Evolutionary conservation across 1,140 invertebrate genomes (phyloP).

Genomic region (Rhagoletis zephyria): DNA sequence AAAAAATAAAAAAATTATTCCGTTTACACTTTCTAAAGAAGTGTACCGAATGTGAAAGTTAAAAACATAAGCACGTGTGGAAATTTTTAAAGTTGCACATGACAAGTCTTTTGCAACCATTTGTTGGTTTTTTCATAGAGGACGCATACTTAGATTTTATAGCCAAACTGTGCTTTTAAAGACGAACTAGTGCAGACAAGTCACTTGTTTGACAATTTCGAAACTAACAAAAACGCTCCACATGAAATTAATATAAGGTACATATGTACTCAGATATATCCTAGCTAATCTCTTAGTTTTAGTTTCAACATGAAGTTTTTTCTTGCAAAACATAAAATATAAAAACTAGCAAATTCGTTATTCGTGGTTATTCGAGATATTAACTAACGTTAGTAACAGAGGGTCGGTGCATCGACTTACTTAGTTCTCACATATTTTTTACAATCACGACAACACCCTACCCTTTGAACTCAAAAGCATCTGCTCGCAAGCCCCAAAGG

Average conservation of each 20-base stretch:
- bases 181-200: too few species aligned
- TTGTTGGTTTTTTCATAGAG: too few species aligned
- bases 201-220: too few species aligned
- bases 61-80: background rate
- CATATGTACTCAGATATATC: too few species aligned
- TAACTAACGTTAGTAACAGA: background rate
- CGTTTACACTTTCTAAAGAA: background rate
- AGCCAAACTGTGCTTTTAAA: too few species aligned
- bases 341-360: too few species aligned
- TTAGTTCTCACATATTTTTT: background rate
- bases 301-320: too few species aligned
- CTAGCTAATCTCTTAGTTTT: too few species aligned
- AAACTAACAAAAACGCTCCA: too few species aligned
- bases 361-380: too few species aligned
- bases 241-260: too few species aligned
- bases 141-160: background rate
- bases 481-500: conserved; percentile 39
- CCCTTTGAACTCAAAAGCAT: background rate
- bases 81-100: background rate
- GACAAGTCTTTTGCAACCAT: background rate
- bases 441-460: conserved; percentile 30
- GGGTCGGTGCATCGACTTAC: background rate
- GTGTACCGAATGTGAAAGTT: background rate
- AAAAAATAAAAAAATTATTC: conserved; percentile 12
- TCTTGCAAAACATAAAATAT: too few species aligned